A percentile compares a stretch with the other conserved stretches of the same genome.
Evolutionary conservation across 2,797 vertebrate species (phyloP).

Genomic region (Lepus townsendii): DNA sequence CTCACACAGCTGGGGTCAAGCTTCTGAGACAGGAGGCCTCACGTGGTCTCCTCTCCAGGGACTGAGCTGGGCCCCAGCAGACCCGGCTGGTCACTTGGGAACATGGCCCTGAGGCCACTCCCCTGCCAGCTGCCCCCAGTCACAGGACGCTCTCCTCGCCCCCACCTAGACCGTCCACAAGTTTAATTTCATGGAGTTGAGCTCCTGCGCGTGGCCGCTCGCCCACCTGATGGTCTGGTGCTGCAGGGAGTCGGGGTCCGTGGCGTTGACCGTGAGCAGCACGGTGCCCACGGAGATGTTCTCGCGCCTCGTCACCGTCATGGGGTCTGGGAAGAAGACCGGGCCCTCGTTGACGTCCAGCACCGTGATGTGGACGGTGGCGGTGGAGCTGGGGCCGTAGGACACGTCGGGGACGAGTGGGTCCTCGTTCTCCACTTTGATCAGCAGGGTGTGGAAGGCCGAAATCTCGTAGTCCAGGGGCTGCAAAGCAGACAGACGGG

Average conservation of each 20-base stretch:
- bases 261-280: slow-evolving; percentile 95
- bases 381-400: slow-evolving; percentile 96
- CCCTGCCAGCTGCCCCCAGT: background rate
- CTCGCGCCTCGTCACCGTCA: slow-evolving; percentile 93
- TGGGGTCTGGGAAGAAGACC: slow-evolving; percentile 96
- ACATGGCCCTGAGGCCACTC: background rate
- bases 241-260: slow-evolving; percentile 96
- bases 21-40: background rate
- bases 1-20: background rate
- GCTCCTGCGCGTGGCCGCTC: fast-evolving
- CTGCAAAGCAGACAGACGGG: slow-evolving; percentile 85
- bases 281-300: slow-evolving; percentile 94
- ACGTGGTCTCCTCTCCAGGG: fast-evolving
- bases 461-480: slow-evolving; percentile 96
- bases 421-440: slow-evolving; percentile 98
- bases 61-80: fast-evolving
- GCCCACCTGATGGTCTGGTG: slow-evolving; percentile 96
- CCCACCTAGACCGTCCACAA: background rate
- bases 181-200: background rate
- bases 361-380: slow-evolving; percentile 95
- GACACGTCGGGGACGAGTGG: slow-evolving; percentile 93
- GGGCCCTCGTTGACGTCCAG: slow-evolving; percentile 97
- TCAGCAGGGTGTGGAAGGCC: slow-evolving; percentile 93
- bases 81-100: background rate
- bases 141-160: background rate